Evolutionary conservation across 2,797 vertebrate genomes (phyloP).

Genomic region (Gephyroberyx darwinii): DNA sequence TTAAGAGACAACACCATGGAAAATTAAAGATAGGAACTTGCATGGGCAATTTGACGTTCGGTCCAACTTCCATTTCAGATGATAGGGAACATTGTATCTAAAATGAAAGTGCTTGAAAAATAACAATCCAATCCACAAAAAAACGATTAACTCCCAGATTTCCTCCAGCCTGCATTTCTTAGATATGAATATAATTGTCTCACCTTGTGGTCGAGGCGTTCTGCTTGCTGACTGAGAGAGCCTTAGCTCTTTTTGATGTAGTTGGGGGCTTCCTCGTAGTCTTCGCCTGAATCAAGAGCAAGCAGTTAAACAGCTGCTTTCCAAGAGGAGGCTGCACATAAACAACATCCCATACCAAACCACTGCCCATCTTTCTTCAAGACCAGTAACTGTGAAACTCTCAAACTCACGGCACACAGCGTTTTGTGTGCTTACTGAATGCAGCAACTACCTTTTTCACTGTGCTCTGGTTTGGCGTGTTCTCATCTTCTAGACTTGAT

Average conservation of each 20-base stretch:
- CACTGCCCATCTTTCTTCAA: neutral
- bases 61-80: too few species aligned
- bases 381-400: neutral
- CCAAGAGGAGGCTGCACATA: neutral
- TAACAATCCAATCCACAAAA: too few species aligned
- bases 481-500: conserved; percentile 71
- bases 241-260: conserved; percentile 76
- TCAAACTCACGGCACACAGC: neutral
- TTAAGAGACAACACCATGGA: fast-evolving
- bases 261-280: conserved; percentile 74
- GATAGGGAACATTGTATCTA: too few species aligned
- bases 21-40: neutral
- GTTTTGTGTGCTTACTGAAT: neutral
- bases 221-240: conserved; percentile 68
- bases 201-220: conserved; percentile 72
- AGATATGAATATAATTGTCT: neutral
- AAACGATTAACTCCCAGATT: neutral
- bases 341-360: neutral
- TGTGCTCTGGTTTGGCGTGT: conserved; percentile 31
- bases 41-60: too few species aligned
- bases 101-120: too few species aligned
- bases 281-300: conserved; percentile 61
- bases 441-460: conserved; percentile 67
- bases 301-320: conserved; percentile 8
- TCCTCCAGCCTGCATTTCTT: neutral